These are phyloP conservation scores for Takifugu rubripes DNA, from an alignment of 2,797 vertebrate genomes.

Conservation along the genomic window DNA sequence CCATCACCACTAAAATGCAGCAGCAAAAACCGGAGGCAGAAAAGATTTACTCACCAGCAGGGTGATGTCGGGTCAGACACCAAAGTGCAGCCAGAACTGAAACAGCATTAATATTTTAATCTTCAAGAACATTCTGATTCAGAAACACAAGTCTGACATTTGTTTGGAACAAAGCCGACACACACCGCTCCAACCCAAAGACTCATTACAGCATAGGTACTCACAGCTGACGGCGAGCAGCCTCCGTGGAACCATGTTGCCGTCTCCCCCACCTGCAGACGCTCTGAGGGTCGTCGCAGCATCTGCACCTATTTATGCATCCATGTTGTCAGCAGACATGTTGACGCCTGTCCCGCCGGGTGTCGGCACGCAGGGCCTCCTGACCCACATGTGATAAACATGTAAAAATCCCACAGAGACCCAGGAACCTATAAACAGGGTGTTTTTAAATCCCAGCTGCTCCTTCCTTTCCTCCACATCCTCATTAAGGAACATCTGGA, in stretches of 20 bases:
- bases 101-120: conserved; percentile 10
- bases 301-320: conserved; percentile 44
- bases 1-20: too few species aligned
- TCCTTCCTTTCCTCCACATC: conserved; percentile 20
- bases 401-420: conserved; percentile 35
- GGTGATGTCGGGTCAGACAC: conserved; percentile 13
- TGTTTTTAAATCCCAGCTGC: conserved; percentile 33
- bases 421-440: conserved; percentile 26
- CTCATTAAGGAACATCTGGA: conserved; percentile 56
- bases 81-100: conserved; percentile 55
- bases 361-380: conserved; percentile 52
- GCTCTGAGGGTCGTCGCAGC: conserved; percentile 12
- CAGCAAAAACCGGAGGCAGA: background rate
- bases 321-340: conserved; percentile 46
- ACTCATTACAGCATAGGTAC: conserved; percentile 12
- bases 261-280: conserved; percentile 41
- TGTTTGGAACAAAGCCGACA: too few species aligned
- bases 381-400: conserved; percentile 43
- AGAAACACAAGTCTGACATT: background rate
- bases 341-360: conserved; percentile 51
- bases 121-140: too few species aligned
- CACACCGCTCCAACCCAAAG: too few species aligned
- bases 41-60: conserved; percentile 30
- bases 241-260: conserved; percentile 52
- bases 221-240: conserved; percentile 56